phyloP scores from a whole-genome alignment of 2,888 invertebrate genomes.

The Nasonovia ribisnigri region DNA sequence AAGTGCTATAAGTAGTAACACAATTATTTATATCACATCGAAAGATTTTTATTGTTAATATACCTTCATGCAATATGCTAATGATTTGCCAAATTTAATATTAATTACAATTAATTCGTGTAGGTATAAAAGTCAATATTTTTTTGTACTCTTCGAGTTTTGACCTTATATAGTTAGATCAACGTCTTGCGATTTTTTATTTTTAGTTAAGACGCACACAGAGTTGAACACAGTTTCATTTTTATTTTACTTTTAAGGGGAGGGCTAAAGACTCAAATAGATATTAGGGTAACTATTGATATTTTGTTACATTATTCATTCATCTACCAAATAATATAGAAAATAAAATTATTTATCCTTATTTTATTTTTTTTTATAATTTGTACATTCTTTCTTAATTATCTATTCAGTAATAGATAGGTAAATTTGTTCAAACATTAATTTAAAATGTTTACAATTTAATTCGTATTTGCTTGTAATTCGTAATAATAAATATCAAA shows the following conservation, averaged over 20 bases:
- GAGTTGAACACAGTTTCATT: background rate
- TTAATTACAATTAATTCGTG: background rate
- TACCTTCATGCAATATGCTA: background rate
- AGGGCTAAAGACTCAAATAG: background rate
- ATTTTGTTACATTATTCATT: background rate
- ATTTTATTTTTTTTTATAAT: background rate
- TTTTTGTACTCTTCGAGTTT: background rate
- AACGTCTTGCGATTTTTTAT: background rate
- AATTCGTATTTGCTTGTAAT: background rate
- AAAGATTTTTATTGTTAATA: background rate
- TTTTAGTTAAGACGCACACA: background rate
- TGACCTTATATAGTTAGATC: background rate
- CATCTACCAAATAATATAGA: background rate
- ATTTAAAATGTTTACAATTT: background rate
- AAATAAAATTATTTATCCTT: background rate
- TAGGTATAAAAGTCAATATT: background rate
- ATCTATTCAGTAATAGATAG: background rate
- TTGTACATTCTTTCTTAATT: background rate
- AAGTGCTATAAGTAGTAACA: background rate
- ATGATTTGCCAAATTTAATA: background rate
- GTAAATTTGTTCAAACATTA: background rate
- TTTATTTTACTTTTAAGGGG: background rate
- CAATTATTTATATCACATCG: background rate
- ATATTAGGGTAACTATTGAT: background rate
- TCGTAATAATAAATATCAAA: background rate